Evolutionary conservation across 2,888 invertebrate genomes (phyloP).

Genomic region (Ormyrus rosae): DNA sequence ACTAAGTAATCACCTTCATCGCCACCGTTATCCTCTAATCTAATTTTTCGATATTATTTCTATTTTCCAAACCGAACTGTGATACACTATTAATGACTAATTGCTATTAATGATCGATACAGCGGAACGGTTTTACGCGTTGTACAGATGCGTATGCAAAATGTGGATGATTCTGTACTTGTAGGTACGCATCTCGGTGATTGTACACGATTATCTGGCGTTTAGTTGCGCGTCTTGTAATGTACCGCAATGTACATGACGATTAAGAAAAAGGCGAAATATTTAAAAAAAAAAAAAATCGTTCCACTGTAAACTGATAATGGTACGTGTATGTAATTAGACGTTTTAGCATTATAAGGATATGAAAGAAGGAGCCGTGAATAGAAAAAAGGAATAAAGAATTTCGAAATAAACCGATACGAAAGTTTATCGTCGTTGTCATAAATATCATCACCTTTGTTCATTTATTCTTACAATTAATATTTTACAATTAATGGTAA

Average conservation of each 20-base stretch:
- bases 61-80: conserved; percentile 74
- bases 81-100: conserved; percentile 71
- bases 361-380: conserved; percentile 54
- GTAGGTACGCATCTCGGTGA: background rate
- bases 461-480: conserved; percentile 53
- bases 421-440: conserved; percentile 52
- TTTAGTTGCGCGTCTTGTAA: conserved; percentile 12
- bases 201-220: conserved; percentile 8
- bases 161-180: conserved; percentile 21
- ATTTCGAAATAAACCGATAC: conserved; percentile 42
- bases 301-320: conserved; percentile 53
- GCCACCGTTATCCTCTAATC: conserved; percentile 49
- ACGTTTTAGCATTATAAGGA: conserved; percentile 67
- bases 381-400: conserved; percentile 62
- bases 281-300: conserved; percentile 35
- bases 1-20: conserved; percentile 52
- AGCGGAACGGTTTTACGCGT: conserved; percentile 48
- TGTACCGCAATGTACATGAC: background rate
- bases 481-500: conserved; percentile 52
- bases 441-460: conserved; percentile 46
- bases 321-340: conserved; percentile 68
- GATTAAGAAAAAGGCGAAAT: background rate
- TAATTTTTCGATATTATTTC: conserved; percentile 64
- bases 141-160: background rate
- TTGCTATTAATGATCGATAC: conserved; percentile 63